These are phyloP conservation scores for Deroplatys truncata DNA, from an alignment of 2,888 invertebrate genomes.

Conservation along the genomic window DNA sequence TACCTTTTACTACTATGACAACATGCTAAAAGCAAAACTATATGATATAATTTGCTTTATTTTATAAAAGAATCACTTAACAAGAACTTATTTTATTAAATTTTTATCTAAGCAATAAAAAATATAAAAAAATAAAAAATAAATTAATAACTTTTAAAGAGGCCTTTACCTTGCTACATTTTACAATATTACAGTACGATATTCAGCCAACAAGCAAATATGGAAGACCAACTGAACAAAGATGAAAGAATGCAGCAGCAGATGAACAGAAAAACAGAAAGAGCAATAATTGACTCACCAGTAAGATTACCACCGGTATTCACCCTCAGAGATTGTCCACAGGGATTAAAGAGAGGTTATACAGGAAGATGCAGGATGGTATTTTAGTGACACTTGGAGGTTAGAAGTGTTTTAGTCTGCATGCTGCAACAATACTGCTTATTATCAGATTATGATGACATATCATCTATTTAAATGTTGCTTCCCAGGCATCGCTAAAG, in stretches of 20 bases:
- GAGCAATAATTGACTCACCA: not conserved
- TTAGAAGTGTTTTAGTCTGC: not conserved
- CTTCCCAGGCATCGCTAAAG: no score
- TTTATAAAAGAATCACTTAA: no score
- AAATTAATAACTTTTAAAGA: not conserved
- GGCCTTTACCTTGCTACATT: not conserved
- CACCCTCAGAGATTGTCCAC: not conserved
- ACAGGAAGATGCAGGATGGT: not conserved
- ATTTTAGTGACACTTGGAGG: not conserved
- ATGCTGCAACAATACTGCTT: no score
- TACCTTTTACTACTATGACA: no score
- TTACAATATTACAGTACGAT: not conserved
- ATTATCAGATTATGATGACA: no score
- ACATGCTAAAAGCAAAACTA: no score
- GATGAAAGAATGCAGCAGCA: not conserved
- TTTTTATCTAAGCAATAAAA: no score
- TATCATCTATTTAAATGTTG: no score
- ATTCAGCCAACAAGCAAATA: not conserved
- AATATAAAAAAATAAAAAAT: not conserved
- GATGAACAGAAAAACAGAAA: not conserved
- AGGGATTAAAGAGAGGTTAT: not conserved
- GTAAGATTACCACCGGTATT: not conserved
- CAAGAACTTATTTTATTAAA: no score
- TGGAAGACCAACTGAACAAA: not conserved
- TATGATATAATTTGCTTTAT: no score